phyloP scores from a whole-genome alignment of 2,113 vertebrate species.

The Eulacestoma nigropectus region DNA sequence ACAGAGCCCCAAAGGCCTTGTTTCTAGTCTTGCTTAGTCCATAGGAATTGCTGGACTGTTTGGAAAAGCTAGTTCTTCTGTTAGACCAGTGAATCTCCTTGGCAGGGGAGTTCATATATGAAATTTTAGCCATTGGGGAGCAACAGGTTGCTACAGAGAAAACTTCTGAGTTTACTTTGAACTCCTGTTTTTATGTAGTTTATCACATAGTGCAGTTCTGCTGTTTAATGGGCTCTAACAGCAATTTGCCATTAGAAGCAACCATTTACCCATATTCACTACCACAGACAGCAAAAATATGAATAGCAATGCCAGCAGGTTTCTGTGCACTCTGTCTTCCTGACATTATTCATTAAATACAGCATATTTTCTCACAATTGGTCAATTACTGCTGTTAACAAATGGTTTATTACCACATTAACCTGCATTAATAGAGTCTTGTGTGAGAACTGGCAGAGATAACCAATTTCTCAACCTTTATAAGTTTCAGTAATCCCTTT shows the following conservation, averaged over 20 bases:
- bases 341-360: conserved; percentile 34
- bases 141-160: not conserved
- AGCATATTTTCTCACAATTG: conserved; percentile 50
- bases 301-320: not conserved
- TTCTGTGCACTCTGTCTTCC: not conserved
- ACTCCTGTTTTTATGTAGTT: not conserved
- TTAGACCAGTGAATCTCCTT: not conserved
- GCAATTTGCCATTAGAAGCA: not conserved
- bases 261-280: not conserved
- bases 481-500: conserved; percentile 43
- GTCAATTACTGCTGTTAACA: conserved; percentile 55
- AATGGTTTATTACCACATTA: conserved; percentile 66
- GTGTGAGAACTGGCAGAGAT: conserved; percentile 43
- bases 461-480: conserved; percentile 58
- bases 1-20: not conserved
- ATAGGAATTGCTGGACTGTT: not conserved
- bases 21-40: not conserved
- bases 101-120: not conserved
- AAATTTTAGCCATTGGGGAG: not conserved
- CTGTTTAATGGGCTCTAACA: not conserved
- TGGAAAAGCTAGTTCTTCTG: not conserved
- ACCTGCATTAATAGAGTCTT: conserved; percentile 52
- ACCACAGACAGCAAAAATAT: not conserved
- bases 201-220: not conserved
- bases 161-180: not conserved